Evolutionary conservation across 2,113 vertebrate genomes (phyloP).

Genomic region (Actenoides lindsayi): DNA sequence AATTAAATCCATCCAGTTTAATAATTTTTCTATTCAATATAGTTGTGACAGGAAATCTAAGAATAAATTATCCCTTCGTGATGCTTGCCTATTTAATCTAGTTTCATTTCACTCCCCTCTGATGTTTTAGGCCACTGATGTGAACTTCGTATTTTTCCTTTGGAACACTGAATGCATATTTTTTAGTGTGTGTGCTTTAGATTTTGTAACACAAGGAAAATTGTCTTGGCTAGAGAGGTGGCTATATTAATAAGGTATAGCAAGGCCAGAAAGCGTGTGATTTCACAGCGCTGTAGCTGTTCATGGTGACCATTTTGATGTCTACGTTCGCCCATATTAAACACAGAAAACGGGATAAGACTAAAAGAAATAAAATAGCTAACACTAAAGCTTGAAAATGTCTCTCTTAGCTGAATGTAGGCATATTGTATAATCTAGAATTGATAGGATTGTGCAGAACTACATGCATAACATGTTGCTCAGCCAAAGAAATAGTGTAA

Average conservation of each 20-base stretch:
- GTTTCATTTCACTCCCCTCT: not conserved
- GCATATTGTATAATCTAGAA: not conserved
- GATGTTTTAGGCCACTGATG: not conserved
- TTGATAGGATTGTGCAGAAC: not conserved
- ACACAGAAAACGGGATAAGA: not conserved
- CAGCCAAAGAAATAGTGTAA: not conserved
- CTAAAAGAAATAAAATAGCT: not conserved
- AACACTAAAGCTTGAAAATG: not conserved
- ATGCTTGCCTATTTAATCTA: not conserved
- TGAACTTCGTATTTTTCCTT: not conserved
- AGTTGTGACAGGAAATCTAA: not conserved
- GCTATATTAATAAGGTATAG: not conserved
- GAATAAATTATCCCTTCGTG: not conserved
- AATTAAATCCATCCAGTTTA: not conserved
- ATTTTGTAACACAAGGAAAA: not conserved
- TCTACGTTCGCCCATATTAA: not conserved
- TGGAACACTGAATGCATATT: not conserved
- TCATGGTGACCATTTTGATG: not conserved
- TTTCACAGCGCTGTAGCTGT: not conserved
- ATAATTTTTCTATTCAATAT: not conserved
- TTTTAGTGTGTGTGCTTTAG: not conserved
- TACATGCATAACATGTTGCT: not conserved
- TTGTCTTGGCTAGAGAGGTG: not conserved
- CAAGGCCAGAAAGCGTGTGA: not conserved
- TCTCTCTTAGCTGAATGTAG: not conserved